These are phyloP conservation scores for Myiopsitta monachus DNA, from an alignment of 2,113 vertebrate species.

Conservation along the genomic window DNA sequence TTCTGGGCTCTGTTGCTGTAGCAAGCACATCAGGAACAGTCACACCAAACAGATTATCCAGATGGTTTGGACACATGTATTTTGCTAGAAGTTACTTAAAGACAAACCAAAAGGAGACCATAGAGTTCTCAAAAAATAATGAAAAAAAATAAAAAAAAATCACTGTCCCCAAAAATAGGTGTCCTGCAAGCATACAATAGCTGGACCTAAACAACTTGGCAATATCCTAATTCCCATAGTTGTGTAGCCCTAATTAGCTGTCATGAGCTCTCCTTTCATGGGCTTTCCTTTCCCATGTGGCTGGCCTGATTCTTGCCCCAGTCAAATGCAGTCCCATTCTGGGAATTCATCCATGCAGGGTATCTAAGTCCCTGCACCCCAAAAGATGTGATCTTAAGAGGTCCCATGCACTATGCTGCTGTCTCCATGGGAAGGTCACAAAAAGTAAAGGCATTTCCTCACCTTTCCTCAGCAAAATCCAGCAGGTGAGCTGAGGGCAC, in stretches of 20 bases:
- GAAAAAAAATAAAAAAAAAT: background rate
- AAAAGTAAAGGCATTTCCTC: background rate
- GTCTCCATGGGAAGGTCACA: background rate
- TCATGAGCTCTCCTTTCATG: background rate
- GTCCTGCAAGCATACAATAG: background rate
- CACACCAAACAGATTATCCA: background rate
- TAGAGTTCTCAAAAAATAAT: background rate
- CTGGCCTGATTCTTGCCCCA: background rate
- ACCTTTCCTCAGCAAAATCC: background rate
- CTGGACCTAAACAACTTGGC: background rate
- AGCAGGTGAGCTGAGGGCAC: background rate
- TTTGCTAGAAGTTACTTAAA: background rate
- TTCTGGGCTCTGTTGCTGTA: background rate
- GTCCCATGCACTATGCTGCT: background rate
- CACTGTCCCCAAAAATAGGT: background rate
- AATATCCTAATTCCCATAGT: background rate
- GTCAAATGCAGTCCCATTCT: background rate
- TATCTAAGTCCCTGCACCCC: background rate
- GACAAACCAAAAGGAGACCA: background rate
- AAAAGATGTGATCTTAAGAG: background rate
- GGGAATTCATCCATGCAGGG: background rate
- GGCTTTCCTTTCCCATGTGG: background rate
- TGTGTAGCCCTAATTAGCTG: background rate
- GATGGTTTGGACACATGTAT: background rate
- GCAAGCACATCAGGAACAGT: background rate